These are phyloP conservation scores for Batillaria attramentaria DNA, from an alignment of 1,140 invertebrate genomes.

Conservation along the genomic window DNA sequence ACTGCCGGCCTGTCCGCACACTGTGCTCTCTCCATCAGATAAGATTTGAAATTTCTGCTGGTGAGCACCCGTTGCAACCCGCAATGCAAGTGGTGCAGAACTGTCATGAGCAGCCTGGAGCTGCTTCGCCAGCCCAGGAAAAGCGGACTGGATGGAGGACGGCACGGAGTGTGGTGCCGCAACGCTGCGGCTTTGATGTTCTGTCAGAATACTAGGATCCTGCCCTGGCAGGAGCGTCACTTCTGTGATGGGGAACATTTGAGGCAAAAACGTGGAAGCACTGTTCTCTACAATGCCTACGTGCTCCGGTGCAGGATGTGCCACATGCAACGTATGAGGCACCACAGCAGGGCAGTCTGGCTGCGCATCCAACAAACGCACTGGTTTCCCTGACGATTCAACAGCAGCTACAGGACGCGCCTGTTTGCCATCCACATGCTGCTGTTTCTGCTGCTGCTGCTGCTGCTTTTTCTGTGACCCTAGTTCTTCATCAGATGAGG, in stretches of 20 bases:
- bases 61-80: no score
- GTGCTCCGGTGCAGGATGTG: neutral
- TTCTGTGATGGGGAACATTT: no score
- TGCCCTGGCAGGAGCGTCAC: no score
- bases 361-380: neutral
- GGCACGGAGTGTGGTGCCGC: no score
- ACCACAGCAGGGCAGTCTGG: neutral
- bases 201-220: no score
- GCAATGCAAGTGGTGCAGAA: neutral
- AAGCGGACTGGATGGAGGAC: no score
- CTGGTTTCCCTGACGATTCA: neutral
- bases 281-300: neutral
- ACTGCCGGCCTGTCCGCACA: neutral
- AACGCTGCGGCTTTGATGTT: no score
- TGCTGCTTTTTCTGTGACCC: neutral
- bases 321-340: neutral
- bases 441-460: neutral
- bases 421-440: neutral
- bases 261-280: neutral
- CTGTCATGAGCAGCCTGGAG: neutral
- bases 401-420: neutral
- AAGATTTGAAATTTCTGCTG: neutral
- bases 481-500: conserved; percentile 1
- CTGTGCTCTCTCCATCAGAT: neutral
- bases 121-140: neutral